Base-by-base conservation (phyloP, 1,140 invertebrate genomes). In the Cecropterus lyciades region DNA sequence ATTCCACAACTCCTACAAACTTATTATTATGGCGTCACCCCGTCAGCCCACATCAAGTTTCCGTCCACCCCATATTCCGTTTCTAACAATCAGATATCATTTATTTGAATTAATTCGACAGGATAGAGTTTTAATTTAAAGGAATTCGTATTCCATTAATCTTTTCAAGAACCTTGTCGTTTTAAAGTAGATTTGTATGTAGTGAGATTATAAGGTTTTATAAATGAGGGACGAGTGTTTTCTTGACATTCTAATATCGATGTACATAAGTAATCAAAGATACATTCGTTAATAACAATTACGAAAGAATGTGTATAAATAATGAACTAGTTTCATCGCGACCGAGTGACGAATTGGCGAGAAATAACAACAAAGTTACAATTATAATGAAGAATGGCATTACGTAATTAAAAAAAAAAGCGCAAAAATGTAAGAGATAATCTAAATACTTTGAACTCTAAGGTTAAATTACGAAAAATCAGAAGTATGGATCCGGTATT, bases 181-280 rank as follows among this genome's bases (percentile, higher is more conserved):
- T 57, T 69, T 71, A 37, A 15, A 57, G 68, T 43, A 40, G 20
- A 8, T 10, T 49, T 62, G 15, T 42, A 42, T 24, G 15, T 17
- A 43, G 33, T 56, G 27, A 51, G 67, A 71, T 56, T 69, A 75
- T 69, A 69, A 65, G 68, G 63, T 74, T 70, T 24, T 43, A 80
- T 64, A 84, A 85, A 91, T 89, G 83, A 77, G 72, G 57, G 59
- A 60, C 56, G 75, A 82, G 80, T 77, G 75, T 80, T 80, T 87
- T 84, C 75, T 82, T 90, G 87, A 91, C 86, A 89, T 79, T 89
- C 81, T 87, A 90, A 89, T 90, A 67, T 56, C 56, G 63, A 79
- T 72, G 55, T 70, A 40, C 37, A 40, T 40, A 63, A 49, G 73
- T 79, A 79, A 79, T 84, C 75, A 66, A 65, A 76, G 63, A 59